Base-by-base conservation (phyloP, 2,888 invertebrate species). In the Drosophila leonis region DNA sequence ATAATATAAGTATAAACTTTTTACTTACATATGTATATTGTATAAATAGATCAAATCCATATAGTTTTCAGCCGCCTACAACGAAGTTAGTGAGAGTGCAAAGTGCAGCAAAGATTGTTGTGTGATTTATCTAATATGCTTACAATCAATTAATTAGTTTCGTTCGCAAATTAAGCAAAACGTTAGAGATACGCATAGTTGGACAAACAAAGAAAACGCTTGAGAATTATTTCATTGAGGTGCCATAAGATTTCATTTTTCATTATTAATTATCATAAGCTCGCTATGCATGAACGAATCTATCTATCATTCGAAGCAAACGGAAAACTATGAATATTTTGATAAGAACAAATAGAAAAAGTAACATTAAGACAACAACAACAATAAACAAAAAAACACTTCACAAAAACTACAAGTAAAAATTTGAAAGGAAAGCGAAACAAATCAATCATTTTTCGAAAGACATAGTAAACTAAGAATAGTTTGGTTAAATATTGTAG, bases 91-190 rank as follows among this genome's bases (percentile, higher is more conserved):
- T 61, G 80, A 80, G 80, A 73, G 82, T 64, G 82, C 77, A 80
- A 83, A 78, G 69, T 72, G 75, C 86, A 71, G 80, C 65, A 72
- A 59, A 67, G 56, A 80, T 81, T 84, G 87, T 81, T 89, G 84
- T 84, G 84, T 84, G 84, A 84, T 84, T 82, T 80, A 69, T 81
- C 67, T 67, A 66, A 88, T 75, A 79, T 82, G 88, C 82, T 84
- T 88, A 79, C 62, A 77, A 73, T 80, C 68, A 71, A 41, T 2
- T n/a, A 41, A 72, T 77, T 71, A 65, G 61, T 69, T 76, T 44
- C 69, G 69, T 73, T 78, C 69, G 33, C 51, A 60, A 70, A 44
- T 65, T 75, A 78, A 65, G 70, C 62, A 31, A 49, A 52, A 6
- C 61, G 18, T 20, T 83, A 87, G 73, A 55, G 31, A 39, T 54